Evolutionary conservation across 2,888 invertebrate species (phyloP).

Genomic region (Sinelater perroti): DNA sequence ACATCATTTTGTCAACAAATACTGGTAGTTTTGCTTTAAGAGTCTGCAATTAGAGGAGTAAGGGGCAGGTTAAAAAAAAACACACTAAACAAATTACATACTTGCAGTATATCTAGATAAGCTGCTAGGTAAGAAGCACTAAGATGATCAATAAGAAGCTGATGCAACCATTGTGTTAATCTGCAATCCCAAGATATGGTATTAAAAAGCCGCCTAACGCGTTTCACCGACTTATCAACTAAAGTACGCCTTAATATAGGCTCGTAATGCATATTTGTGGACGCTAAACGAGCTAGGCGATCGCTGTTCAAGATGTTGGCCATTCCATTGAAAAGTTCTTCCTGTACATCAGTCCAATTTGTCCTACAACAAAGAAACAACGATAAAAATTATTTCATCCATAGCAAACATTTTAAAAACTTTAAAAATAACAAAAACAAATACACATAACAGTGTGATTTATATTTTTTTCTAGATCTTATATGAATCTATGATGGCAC

Average conservation of each 20-base stretch:
- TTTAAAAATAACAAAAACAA: background rate
- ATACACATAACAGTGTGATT: too few species aligned
- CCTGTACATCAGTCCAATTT: constrained; percentile 73
- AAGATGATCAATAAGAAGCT: constrained; percentile 73
- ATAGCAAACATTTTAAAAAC: too few species aligned
- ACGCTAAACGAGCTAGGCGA: constrained; percentile 70
- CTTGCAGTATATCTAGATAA: constrained; percentile 82
- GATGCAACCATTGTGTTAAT: constrained; percentile 81
- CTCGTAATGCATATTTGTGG: constrained; percentile 68
- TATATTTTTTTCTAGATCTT: too few species aligned
- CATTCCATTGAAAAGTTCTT: constrained; percentile 71
- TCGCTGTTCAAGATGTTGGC: constrained; percentile 73
- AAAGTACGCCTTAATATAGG: constrained; percentile 73
- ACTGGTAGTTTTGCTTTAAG: constrained; percentile 74
- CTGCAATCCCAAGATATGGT: constrained; percentile 77
- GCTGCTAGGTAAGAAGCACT: constrained; percentile 72
- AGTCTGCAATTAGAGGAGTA: constrained; percentile 56
- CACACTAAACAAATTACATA: constrained; percentile 50
- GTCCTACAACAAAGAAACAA: constrained; percentile 55
- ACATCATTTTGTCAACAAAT: constrained; percentile 77
- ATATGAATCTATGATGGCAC: too few species aligned
- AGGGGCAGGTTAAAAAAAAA: too few species aligned
- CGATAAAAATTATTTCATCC: background rate
- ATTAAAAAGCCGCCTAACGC: constrained; percentile 74
- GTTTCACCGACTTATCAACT: constrained; percentile 75